phyloP scores from a whole-genome alignment of 2,113 vertebrate genomes.

The Trogon melanurus region DNA sequence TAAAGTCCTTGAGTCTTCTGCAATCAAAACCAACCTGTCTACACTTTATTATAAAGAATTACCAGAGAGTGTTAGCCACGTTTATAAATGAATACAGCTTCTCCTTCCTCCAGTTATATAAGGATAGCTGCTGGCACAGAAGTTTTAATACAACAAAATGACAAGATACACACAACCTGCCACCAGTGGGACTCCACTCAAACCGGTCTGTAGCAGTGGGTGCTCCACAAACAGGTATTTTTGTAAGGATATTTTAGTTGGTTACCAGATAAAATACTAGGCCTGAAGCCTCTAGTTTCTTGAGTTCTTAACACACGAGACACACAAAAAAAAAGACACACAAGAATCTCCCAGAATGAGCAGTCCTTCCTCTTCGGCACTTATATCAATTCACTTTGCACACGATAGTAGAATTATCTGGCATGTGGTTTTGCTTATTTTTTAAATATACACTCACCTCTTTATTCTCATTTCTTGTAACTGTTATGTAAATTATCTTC shows the following conservation, averaged over 20 bases:
- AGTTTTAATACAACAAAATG: not conserved
- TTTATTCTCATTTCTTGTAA: not conserved
- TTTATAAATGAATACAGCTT: constrained; percentile 20
- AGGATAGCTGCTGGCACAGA: constrained; percentile 25
- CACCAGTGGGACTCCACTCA: constrained; percentile 5
- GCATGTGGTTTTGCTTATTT: not conserved
- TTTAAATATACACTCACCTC: not conserved
- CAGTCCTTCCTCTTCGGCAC: not conserved
- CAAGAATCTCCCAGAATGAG: not conserved
- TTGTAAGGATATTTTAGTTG: not conserved
- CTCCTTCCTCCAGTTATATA: constrained; percentile 17
- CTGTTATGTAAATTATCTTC: not conserved
- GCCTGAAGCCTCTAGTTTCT: not conserved
- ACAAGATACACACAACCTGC: not conserved
- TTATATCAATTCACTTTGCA: not conserved
- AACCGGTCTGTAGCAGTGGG: constrained; percentile 22
- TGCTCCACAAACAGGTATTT: not conserved
- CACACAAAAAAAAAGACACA: not conserved
- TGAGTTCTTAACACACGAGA: not conserved
- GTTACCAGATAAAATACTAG: not conserved
- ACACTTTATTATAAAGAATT: constrained; percentile 38
- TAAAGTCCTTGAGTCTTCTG: constrained; percentile 19
- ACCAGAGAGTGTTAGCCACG: constrained; percentile 9
- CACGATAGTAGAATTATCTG: not conserved
- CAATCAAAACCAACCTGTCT: constrained; percentile 22